A percentile compares a stretch with the other conserved stretches of the same genome.
phyloP scores from a whole-genome alignment of 2,797 vertebrate genomes.

The Momotus momota region DNA sequence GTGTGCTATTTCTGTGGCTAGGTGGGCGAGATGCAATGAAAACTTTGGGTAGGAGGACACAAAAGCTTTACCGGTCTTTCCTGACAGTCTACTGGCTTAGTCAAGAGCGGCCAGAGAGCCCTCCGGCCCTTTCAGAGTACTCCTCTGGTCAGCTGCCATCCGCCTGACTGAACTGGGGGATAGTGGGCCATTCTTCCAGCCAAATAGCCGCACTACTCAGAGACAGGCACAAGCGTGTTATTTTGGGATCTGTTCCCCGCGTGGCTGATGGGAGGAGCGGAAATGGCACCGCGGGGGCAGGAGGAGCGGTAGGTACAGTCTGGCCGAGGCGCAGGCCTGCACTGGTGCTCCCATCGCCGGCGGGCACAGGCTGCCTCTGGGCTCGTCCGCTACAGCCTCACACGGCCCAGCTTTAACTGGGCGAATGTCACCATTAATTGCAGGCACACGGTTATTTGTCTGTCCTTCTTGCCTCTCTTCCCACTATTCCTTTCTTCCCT shows the following conservation, averaged over 20 bases:
- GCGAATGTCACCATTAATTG: accelerated
- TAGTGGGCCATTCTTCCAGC: conserved; percentile 27
- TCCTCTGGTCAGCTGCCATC: background rate
- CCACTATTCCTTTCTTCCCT: background rate
- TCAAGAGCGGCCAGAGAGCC: background rate
- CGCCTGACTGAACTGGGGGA: background rate
- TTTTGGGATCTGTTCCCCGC: background rate
- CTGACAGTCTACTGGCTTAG: background rate
- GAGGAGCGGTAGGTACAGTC: accelerated
- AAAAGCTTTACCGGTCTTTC: background rate
- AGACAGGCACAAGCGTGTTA: background rate
- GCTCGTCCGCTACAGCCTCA: background rate
- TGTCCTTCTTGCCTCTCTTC: background rate
- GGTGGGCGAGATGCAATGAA: background rate
- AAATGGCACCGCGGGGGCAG: background rate
- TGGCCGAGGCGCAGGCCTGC: background rate
- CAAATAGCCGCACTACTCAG: background rate
- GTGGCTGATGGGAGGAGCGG: background rate
- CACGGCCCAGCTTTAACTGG: background rate
- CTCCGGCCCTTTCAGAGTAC: background rate
- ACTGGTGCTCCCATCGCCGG: background rate
- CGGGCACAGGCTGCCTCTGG: background rate
- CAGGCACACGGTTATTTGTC: background rate
- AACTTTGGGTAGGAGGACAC: background rate
- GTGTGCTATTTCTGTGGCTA: background rate